phyloP scores from a whole-genome alignment of 2,113 vertebrate genomes.

The Oryzias melastigma region DNA sequence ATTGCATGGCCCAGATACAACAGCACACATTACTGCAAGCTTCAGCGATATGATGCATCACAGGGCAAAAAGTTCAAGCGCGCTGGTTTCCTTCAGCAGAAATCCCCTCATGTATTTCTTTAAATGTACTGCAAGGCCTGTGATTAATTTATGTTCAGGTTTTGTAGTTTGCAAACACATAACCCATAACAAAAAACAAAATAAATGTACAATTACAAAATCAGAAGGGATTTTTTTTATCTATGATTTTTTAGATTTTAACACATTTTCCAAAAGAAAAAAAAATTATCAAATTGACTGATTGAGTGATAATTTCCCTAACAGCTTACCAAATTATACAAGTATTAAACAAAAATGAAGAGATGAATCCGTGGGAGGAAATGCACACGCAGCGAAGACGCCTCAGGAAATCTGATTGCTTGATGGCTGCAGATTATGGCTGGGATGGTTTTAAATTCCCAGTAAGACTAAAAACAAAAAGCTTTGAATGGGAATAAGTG shows the following conservation, averaged over 20 bases:
- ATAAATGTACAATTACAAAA: slow-evolving; percentile 1
- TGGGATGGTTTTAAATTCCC: slow-evolving; percentile 58
- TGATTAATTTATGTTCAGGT: slow-evolving; percentile 29
- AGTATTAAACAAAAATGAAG: slow-evolving; percentile 35
- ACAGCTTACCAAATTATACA: slow-evolving; percentile 41
- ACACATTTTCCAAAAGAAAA: too few species aligned
- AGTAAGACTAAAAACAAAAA: slow-evolving; percentile 29
- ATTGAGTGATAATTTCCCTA: too few species aligned
- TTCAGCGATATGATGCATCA: slow-evolving; percentile 44
- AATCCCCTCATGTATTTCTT: slow-evolving; percentile 31
- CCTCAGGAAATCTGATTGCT: slow-evolving; percentile 60
- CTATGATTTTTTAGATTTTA: too few species aligned
- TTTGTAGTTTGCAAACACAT: slow-evolving; percentile 10
- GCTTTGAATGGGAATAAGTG: slow-evolving; percentile 55
- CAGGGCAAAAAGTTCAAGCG: slow-evolving; percentile 48
- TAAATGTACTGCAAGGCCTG: slow-evolving; percentile 18
- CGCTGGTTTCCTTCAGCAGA: slow-evolving; percentile 41
- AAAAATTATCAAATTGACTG: too few species aligned
- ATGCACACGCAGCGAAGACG: slow-evolving; percentile 53
- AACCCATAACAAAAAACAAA: background rate
- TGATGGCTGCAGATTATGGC: slow-evolving; percentile 64
- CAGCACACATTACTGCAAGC: slow-evolving; percentile 66
- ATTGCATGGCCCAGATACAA: slow-evolving; percentile 72
- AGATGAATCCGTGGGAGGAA: slow-evolving; percentile 54
- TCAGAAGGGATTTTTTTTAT: slow-evolving; percentile 1